Evolutionary conservation across 1,140 invertebrate species (phyloP).

Genomic region (Trichonephila clavipes): DNA sequence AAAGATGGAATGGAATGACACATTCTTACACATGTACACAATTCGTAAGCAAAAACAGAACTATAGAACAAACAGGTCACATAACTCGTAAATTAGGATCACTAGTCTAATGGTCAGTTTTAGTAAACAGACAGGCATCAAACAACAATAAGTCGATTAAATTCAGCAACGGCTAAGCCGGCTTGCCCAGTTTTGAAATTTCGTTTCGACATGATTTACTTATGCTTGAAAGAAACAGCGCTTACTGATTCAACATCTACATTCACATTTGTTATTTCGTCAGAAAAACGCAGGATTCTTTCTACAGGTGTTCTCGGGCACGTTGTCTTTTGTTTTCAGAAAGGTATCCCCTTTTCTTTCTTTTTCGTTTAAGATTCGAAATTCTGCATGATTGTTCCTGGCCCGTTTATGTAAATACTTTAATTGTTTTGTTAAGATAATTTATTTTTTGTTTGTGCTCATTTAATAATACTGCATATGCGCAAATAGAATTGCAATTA

Average conservation of each 20-base stretch:
- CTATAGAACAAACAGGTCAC: background rate
- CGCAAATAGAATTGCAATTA: too few species aligned
- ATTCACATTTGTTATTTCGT: conserved; percentile 27
- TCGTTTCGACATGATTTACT: background rate
- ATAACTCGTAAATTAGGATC: background rate
- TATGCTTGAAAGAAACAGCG: background rate
- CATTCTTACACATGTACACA: conserved; percentile 17
- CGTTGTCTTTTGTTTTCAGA: conserved; percentile 3
- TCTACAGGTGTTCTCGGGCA: background rate
- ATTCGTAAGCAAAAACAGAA: background rate
- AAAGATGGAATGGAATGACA: background rate
- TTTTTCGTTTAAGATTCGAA: too few species aligned
- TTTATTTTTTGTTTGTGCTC: too few species aligned
- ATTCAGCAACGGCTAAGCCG: background rate
- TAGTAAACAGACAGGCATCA: background rate
- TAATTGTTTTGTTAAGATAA: too few species aligned
- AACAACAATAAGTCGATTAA: background rate
- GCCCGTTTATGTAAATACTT: too few species aligned
- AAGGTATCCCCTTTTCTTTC: background rate
- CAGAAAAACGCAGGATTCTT: conserved; percentile 1
- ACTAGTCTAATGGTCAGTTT: background rate
- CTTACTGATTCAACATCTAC: conserved; percentile 1
- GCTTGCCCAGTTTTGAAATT: background rate
- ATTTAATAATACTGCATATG: too few species aligned
- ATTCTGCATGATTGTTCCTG: too few species aligned